These are phyloP conservation scores for Bergia sp. DNA, from an alignment of 92 coral and sea anemone species.

Conservation along the genomic window DNA sequence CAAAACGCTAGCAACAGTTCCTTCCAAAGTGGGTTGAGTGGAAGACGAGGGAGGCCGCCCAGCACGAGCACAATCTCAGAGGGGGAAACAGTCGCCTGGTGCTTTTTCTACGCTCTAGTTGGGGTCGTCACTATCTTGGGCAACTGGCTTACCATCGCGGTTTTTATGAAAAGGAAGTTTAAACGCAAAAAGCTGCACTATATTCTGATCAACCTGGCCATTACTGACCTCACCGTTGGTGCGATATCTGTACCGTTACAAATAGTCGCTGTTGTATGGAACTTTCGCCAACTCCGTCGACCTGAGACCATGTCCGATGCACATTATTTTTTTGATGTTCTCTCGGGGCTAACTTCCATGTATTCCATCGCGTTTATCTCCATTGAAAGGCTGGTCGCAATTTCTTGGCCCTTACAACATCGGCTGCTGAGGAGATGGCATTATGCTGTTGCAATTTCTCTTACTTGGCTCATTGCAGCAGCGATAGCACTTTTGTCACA, in stretches of 20 bases:
- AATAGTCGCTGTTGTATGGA: not conserved
- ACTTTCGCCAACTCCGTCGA: not conserved
- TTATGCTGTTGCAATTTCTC: constrained; percentile 14
- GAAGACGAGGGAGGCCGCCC: not conserved
- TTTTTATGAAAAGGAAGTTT: constrained; percentile 10
- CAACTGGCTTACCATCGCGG: constrained; percentile 30
- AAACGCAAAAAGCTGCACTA: constrained; percentile 20
- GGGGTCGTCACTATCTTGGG: constrained; percentile 23
- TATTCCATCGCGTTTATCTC: constrained; percentile 32
- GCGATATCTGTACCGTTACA: constrained; percentile 27
- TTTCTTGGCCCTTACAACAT: constrained; percentile 13
- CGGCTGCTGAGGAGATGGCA: constrained; percentile 22
- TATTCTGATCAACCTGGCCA: constrained; percentile 14
- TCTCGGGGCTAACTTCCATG: constrained; percentile 19
- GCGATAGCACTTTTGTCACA: not conserved
- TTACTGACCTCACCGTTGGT: constrained; percentile 29
- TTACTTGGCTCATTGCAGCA: constrained; percentile 16
- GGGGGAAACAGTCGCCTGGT: not conserved
- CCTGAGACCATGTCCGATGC: not conserved
- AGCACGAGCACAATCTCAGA: not conserved
- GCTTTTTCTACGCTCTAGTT: not conserved
- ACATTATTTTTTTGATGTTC: constrained; percentile 21
- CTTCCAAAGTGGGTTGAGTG: not conserved
- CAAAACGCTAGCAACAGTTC: not conserved
- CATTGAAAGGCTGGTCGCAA: constrained; percentile 24